Evolutionary conservation across 2,113 vertebrate genomes (phyloP).

Genomic region (Cervus canadensis): DNA sequence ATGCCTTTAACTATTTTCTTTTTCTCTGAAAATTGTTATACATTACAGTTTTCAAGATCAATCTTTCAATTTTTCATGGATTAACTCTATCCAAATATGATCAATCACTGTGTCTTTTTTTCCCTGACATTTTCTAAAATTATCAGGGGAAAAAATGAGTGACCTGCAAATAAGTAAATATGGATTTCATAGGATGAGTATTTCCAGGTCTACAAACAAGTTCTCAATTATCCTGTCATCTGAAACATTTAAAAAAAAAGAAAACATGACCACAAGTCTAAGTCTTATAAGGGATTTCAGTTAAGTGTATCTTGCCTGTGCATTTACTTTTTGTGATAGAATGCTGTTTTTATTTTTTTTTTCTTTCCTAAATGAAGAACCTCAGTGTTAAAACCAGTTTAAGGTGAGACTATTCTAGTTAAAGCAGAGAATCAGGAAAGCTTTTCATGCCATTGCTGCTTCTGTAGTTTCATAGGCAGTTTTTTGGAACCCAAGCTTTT

Average conservation of each 20-base stretch:
- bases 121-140: slow-evolving; percentile 9
- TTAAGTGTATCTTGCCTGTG: neutral
- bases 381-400: neutral
- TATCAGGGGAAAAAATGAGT: neutral
- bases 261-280: neutral
- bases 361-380: neutral
- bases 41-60: neutral
- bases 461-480: neutral
- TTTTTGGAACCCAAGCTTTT: neutral
- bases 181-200: neutral
- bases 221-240: neutral
- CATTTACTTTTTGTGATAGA: neutral
- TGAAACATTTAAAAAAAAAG: neutral
- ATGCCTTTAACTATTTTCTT: neutral
- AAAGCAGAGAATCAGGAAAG: neutral
- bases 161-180: slow-evolving; percentile 5
- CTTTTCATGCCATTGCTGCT: neutral
- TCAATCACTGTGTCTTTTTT: neutral
- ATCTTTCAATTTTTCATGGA: neutral
- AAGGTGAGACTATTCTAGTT: neutral
- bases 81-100: neutral
- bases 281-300: neutral
- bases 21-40: neutral
- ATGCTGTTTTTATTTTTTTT: neutral
- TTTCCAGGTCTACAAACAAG: slow-evolving; percentile 2